These are phyloP conservation scores for Astreopora myriophthalma DNA, from an alignment of 64 coral and sea anemone genomes.

Conservation along the genomic window DNA sequence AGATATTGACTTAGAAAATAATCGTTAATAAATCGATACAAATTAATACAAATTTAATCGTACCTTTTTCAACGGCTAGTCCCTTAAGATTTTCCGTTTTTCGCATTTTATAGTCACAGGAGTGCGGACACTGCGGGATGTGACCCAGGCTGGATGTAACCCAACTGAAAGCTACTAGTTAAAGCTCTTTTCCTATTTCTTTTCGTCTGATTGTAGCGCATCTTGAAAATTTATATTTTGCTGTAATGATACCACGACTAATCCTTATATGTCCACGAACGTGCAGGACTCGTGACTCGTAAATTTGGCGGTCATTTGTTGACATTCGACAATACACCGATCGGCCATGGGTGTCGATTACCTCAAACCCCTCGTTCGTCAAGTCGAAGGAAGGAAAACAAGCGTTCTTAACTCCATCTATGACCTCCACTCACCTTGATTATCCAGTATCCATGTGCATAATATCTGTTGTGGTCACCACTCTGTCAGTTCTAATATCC, in stretches of 20 bases:
- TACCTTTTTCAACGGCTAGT: no score
- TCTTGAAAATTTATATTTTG: neutral
- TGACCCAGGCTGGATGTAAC: neutral
- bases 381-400: neutral
- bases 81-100: neutral
- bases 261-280: no score
- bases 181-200: neutral
- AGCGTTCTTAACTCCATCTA: neutral
- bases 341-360: neutral
- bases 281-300: neutral
- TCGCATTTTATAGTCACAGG: neutral
- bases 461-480: no score
- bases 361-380: neutral
- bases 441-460: neutral
- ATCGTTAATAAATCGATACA: no score
- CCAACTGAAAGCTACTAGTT: neutral
- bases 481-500: no score
- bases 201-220: neutral
- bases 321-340: neutral
- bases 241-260: neutral
- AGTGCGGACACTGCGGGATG: neutral
- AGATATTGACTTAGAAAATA: no score
- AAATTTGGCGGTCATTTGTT: neutral
- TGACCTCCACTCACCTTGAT: neutral
- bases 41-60: no score